Evolutionary conservation across 37 sponge, comb jelly and placozoan genomes (phyloP), one percentile per base, ranked within the genome.

Genomic region (Diacarnus erythraeanus): DNA sequence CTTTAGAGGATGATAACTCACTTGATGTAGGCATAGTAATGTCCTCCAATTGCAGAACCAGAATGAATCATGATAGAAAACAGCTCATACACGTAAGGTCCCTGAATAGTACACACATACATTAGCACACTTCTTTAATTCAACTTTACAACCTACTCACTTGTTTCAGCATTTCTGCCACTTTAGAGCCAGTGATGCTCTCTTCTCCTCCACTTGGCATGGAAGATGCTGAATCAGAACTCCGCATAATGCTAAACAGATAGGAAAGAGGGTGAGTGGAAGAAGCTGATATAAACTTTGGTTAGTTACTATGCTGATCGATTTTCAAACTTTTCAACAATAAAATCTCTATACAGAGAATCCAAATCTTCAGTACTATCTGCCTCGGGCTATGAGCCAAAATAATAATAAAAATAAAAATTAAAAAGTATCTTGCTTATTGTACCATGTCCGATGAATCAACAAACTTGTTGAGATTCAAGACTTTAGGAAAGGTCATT

Each of bases 11-110:
- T n/a, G n/a, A n/a, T n/a, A n/a, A 60, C 93, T 77, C 25, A 95
- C 96, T 96, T 96, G 78, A 96, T 96, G 82, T 96, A 96, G 41
- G 94, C 97, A 75, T 96, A 96, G 78, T 96, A 96, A 70, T 96
- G 97, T 3, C 97, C 97, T 30, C 97, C 97, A 37, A 94, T 81
- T 2, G 97, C 97, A 91, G 87, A 85, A 8, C 97, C 97, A 64
- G 92, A 91, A 74, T 96, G 97, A 40, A 96, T 65, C 97, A 96
- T 94, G 56, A 96, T 94, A 54, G 92, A 88, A 73, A 96, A 96
- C 56, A 96, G 82, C 65, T 96, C 97, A 42, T 96, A 96, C 36
- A 93, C 89, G 78, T 85, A 94, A 3, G 80, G 85, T 26, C 94
- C 94, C 97, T 95, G 54, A 63, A 22, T 63, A 63, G 6, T 22